Base-by-base conservation (phyloP, 2,888 invertebrate species). In the Drosophila mettleri region DNA sequence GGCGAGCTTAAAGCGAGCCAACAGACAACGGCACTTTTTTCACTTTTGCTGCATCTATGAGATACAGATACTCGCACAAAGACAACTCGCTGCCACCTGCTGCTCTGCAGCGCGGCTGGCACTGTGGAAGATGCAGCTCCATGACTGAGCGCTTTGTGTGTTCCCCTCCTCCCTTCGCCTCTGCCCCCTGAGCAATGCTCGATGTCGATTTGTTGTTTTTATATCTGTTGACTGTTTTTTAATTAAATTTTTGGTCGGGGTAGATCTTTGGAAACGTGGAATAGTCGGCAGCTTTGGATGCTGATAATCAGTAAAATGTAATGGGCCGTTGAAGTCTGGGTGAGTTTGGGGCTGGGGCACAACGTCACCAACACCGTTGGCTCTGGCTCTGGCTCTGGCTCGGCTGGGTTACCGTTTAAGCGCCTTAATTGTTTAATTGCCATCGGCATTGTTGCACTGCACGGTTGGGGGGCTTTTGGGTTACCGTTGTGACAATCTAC, bases 361-460 rank as follows among this genome's bases (percentile, higher is more conserved):
- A 36, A 16, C 52, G 36, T 24, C 41, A 34, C 16, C 39, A 55
- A 61, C 55, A 60, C 74, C 62, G 74, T 70, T 80, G 66, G 22
- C 49, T 33, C 49, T 33, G 29, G 31, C 48, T 57, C 16, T 16
- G 16, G 6, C 45, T 54, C 9, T 46, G 29, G 8, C 49, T 58
- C 58, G 64, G 45, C 58, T 77, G 67, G 61, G 61, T 72, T 80
- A 84, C 88, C 86, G 86, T 86, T 84, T 86, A 88, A 84, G 84
- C 88, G 63, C 78, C 84, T 88, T 86, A 84, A 84, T 88, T 84
- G 88, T 78, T 86, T 86, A 83, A 88, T 88, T 84, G 86, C 88
- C 86, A 86, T 61, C 64, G 60, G 76, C 58, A 74, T 60, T 60
- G 69, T 54, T 51, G 51, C 69, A 64, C 39, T 74, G 78, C 73